Evolutionary conservation across 1,140 invertebrate genomes (phyloP).

Genomic region (Pseudomyrmex concolor): DNA sequence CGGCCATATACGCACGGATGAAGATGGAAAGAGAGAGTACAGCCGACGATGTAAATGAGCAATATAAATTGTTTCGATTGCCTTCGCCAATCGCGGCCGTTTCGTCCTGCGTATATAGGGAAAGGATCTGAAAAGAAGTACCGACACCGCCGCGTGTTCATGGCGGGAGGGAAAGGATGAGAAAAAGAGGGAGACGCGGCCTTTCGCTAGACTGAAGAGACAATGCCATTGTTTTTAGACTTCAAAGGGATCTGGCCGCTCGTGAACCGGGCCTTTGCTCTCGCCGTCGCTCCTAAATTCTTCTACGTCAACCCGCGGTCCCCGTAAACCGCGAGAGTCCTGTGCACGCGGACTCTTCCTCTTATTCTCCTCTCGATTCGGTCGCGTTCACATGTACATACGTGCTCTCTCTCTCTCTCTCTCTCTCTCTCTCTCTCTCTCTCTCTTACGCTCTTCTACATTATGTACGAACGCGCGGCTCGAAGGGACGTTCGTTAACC

Average conservation of each 20-base stretch:
- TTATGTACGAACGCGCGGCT: slow-evolving; percentile 74
- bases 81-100: slow-evolving; percentile 69
- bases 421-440: slow-evolving; percentile 62
- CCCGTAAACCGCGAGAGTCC: slow-evolving; percentile 71
- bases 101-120: slow-evolving; percentile 58
- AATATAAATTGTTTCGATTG: slow-evolving; percentile 77
- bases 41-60: slow-evolving; percentile 76
- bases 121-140: slow-evolving; percentile 72
- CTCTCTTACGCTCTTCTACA: slow-evolving; percentile 60
- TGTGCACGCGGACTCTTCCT: slow-evolving; percentile 20
- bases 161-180: slow-evolving; percentile 54
- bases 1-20: no score
- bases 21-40: not conserved
- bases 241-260: slow-evolving; percentile 84
- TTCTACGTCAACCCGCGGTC: slow-evolving; percentile 81
- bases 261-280: slow-evolving; percentile 83
- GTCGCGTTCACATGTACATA: slow-evolving; percentile 28
- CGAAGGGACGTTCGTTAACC: slow-evolving; percentile 77
- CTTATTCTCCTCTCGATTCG: slow-evolving; percentile 24
- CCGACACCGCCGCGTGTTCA: not conserved
- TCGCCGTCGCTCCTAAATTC: slow-evolving; percentile 85
- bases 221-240: slow-evolving; percentile 86
- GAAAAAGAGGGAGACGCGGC: slow-evolving; percentile 72
- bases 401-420: slow-evolving; percentile 62
- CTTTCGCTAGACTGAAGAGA: slow-evolving; percentile 85